Conservation (phyloP, 1,140 invertebrate genomes). For the Chelonus insularis region DNA sequence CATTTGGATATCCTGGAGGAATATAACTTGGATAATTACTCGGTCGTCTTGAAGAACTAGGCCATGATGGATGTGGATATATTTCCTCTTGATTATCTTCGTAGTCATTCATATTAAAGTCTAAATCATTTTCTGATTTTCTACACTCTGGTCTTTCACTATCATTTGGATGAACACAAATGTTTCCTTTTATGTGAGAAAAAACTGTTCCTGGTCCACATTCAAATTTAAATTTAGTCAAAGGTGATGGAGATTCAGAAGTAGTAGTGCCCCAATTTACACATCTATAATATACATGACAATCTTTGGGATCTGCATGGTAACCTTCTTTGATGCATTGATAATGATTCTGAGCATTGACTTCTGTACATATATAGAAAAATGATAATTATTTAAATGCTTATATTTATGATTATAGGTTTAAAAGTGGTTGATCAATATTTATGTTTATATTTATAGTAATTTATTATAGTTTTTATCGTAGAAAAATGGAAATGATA, state of each 20-base stretch:
- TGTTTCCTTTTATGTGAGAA: slow-evolving; percentile 64
- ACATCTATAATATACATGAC: slow-evolving; percentile 64
- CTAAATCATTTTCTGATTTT: slow-evolving; percentile 36
- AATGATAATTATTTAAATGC: too few species aligned
- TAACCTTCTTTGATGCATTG: slow-evolving; percentile 65
- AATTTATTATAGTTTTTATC: too few species aligned
- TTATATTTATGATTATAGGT: too few species aligned
- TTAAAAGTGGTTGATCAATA: too few species aligned
- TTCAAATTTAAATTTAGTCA: slow-evolving; percentile 65
- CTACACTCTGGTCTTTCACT: slow-evolving; percentile 64
- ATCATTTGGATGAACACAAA: slow-evolving; percentile 70
- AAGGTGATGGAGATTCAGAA: too few species aligned
- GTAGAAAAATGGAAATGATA: too few species aligned
- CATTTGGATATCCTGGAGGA: too few species aligned
- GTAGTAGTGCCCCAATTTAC: slow-evolving; percentile 56
- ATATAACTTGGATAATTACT: too few species aligned
- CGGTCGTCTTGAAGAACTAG: background rate
- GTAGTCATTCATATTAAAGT: slow-evolving; percentile 30
- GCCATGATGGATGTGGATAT: background rate
- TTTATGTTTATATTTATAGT: background rate
- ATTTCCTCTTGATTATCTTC: slow-evolving; percentile 2
- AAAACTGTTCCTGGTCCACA: slow-evolving; percentile 74
- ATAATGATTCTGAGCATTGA: slow-evolving; percentile 37
- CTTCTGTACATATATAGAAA: slow-evolving; percentile 37
- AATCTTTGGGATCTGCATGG: slow-evolving; percentile 62